phyloP scores from a whole-genome alignment of 2,113 vertebrate genomes.

The Indicator maculatus region DNA sequence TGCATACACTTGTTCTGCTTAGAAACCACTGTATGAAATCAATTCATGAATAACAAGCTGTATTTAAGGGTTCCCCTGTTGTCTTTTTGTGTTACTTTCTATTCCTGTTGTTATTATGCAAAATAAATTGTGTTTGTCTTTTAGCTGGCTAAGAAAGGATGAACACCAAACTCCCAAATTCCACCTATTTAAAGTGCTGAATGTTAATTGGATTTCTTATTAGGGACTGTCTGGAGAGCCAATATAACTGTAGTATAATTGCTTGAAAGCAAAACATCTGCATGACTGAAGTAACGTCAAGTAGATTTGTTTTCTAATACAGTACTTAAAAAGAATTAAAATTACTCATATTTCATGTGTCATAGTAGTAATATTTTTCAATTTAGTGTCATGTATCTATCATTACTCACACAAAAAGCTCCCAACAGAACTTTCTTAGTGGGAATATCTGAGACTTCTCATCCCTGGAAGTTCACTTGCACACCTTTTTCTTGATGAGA shows the following conservation, averaged over 20 bases:
- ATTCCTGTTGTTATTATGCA: constrained; percentile 2
- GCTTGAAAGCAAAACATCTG: constrained; percentile 39
- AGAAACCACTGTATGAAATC: background rate
- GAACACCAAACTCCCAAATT: background rate
- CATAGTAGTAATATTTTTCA: background rate
- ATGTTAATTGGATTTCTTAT: constrained; percentile 36
- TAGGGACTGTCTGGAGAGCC: constrained; percentile 30
- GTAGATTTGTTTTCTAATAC: constrained; percentile 38
- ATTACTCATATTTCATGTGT: background rate
- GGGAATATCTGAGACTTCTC: background rate
- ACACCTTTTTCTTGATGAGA: background rate
- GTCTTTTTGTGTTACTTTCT: background rate
- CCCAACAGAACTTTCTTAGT: background rate
- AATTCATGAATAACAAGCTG: background rate
- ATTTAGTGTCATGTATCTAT: background rate
- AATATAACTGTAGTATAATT: constrained; percentile 26
- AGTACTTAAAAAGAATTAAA: constrained; percentile 34
- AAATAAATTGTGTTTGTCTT: background rate
- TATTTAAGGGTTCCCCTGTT: background rate
- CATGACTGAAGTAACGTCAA: background rate
- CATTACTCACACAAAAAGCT: background rate
- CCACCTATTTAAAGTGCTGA: background rate
- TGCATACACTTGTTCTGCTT: background rate
- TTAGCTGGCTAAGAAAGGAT: background rate
- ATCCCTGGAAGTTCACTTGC: background rate